Percentiles rank a stretch among this genome's conserved stretches.
Evolutionary conservation across 2,888 invertebrate species (phyloP).

Genomic region (Drosophila siamana): DNA sequence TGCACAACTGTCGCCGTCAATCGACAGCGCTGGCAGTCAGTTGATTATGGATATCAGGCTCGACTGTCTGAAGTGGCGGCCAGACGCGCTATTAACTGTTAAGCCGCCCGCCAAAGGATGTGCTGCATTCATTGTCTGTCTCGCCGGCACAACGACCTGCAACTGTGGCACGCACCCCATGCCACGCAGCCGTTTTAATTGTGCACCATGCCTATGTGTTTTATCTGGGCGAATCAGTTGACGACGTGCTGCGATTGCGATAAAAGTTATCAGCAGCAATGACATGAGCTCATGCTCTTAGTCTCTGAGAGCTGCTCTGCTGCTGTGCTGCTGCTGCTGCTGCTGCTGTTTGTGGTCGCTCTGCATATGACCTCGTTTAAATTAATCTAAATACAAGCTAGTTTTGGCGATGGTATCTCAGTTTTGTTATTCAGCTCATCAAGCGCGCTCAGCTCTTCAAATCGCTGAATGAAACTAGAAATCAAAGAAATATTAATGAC

Average conservation of each 20-base stretch:
- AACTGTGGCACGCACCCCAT: slow-evolving; percentile 38
- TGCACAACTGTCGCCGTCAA: slow-evolving; percentile 32
- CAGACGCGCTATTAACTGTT: slow-evolving; percentile 7
- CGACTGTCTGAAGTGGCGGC: slow-evolving; percentile 63
- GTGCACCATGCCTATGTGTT: slow-evolving; percentile 33
- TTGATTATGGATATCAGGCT: slow-evolving; percentile 41
- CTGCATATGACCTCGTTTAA: slow-evolving; percentile 71
- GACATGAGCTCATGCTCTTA: slow-evolving; percentile 16
- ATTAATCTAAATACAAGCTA: slow-evolving; percentile 45
- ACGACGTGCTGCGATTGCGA: slow-evolving; percentile 31
- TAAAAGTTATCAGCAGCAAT: slow-evolving; percentile 58
- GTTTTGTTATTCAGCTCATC: slow-evolving; percentile 31
- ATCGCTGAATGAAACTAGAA: slow-evolving; percentile 10
- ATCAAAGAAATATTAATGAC: background rate
- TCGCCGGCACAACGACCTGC: slow-evolving; percentile 60
- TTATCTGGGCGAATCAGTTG: slow-evolving; percentile 35
- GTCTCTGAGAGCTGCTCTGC: no score
- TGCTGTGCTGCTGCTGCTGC: slow-evolving; percentile 7
- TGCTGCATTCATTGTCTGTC: slow-evolving; percentile 49
- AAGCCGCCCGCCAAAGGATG: slow-evolving; percentile 42
- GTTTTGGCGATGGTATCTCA: slow-evolving; percentile 48
- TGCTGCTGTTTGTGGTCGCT: slow-evolving; percentile 44
- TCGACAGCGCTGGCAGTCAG: background rate
- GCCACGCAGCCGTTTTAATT: slow-evolving; percentile 47
- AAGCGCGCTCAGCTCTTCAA: background rate